These are phyloP conservation scores for Protaetia brevitarsis DNA, from an alignment of 1,140 invertebrate species.

Conservation along the genomic window DNA sequence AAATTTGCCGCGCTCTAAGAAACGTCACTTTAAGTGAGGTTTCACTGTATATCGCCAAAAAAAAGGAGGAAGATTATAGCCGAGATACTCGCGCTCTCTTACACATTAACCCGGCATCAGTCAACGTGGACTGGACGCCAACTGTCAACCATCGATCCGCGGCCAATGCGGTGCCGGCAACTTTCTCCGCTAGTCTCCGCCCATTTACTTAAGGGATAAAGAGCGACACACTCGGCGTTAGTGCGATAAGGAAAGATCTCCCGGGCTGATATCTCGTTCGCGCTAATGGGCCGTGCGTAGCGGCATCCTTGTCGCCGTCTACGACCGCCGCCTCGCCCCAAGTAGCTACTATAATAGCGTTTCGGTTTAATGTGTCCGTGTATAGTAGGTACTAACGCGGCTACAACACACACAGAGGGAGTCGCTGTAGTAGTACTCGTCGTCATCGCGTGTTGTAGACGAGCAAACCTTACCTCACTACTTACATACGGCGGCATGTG, in stretches of 20 bases:
- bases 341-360: slow-evolving; percentile 44
- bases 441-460: slow-evolving; percentile 34
- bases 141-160: slow-evolving; percentile 28
- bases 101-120: no score
- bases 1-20: no score
- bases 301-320: slow-evolving; percentile 34
- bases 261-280: slow-evolving; percentile 29
- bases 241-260: slow-evolving; percentile 38
- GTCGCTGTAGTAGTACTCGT: background rate
- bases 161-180: background rate
- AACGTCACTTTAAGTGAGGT: no score
- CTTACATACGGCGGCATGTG: slow-evolving; percentile 45
- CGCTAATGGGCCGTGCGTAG: slow-evolving; percentile 20
- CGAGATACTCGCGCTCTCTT: no score
- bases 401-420: background rate
- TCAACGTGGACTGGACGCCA: slow-evolving; percentile 43
- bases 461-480: slow-evolving; percentile 42
- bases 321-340: background rate
- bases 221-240: slow-evolving; percentile 43
- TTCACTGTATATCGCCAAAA: no score
- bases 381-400: background rate
- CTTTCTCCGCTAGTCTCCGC: slow-evolving; percentile 35
- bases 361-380: slow-evolving; percentile 41
- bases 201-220: slow-evolving; percentile 48
- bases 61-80: no score